These are phyloP conservation scores for Tadarida brasiliensis DNA, from an alignment of 2,797 vertebrate species.

Conservation along the genomic window DNA sequence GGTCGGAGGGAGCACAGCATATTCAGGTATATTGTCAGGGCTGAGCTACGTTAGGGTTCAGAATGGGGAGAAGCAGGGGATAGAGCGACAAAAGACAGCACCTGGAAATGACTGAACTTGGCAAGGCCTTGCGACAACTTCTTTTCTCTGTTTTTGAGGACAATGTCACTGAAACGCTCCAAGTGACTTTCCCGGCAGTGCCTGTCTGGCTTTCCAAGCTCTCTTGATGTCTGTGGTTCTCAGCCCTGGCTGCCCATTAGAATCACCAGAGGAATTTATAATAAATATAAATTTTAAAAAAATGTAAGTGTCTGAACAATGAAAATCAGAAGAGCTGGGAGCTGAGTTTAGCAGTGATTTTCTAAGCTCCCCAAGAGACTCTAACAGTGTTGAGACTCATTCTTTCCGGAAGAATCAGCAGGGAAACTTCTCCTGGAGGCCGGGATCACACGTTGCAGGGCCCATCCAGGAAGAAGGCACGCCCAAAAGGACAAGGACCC, in stretches of 20 bases:
- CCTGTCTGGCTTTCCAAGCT: neutral
- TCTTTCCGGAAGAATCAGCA: neutral
- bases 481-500: neutral
- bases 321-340: neutral
- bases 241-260: neutral
- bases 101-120: neutral
- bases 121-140: neutral
- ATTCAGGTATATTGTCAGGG: neutral
- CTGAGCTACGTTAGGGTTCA: neutral
- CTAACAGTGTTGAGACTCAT: neutral
- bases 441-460: accelerated
- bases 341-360: neutral
- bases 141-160: conserved; percentile 23
- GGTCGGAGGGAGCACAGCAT: accelerated
- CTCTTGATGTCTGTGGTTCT: neutral
- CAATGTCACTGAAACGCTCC: neutral
- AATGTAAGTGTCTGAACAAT: neutral
- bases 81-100: neutral
- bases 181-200: neutral
- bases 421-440: neutral
- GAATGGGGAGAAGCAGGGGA: neutral
- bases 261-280: neutral
- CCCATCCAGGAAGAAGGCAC: neutral
- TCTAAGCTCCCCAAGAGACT: neutral
- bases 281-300: neutral